Evolutionary conservation across 2,797 vertebrate species (phyloP).

Genomic region (Typhlichthys subterraneus): DNA sequence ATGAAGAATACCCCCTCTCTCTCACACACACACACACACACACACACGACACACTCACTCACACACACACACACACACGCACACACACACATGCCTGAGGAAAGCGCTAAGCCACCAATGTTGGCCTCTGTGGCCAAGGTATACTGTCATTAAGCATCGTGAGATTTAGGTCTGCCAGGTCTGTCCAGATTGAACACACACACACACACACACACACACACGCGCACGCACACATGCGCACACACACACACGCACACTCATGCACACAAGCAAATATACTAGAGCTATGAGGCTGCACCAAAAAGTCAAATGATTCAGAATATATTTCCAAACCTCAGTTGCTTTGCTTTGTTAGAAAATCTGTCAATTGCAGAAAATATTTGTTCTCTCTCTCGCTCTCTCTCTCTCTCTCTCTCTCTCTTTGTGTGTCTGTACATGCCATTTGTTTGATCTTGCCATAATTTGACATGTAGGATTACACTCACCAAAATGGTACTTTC

Average conservation of each 20-base stretch:
- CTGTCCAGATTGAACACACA: too few relatives aligned
- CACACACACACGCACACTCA: too few relatives aligned
- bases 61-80: slow-evolving; percentile 13
- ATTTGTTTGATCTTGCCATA: slow-evolving; percentile 66
- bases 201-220: too few relatives aligned
- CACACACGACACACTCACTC: slow-evolving; percentile 1
- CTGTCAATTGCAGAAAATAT: slow-evolving; percentile 54
- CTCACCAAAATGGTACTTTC: slow-evolving; percentile 45
- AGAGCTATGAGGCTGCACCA: too few relatives aligned
- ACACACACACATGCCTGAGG: slow-evolving; percentile 34
- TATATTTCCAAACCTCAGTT: not conserved
- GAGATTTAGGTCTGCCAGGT: too few relatives aligned
- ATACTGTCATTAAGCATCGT: slow-evolving; percentile 37
- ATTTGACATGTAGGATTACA: slow-evolving; percentile 69
- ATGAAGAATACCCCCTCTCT: slow-evolving; percentile 53
- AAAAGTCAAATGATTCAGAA: too few relatives aligned
- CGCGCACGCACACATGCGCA: too few relatives aligned
- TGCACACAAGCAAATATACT: not conserved
- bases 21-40: slow-evolving; percentile 17
- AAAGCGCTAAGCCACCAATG: slow-evolving; percentile 10
- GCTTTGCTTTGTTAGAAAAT: slow-evolving; percentile 37
- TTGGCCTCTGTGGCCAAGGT: slow-evolving; percentile 35
- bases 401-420: slow-evolving; percentile 9
- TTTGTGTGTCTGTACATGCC: slow-evolving; percentile 31
- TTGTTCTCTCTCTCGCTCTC: slow-evolving; percentile 24